Evolutionary conservation across 2,113 vertebrate genomes (phyloP).

Genomic region (Leucoraja erinaceus): DNA sequence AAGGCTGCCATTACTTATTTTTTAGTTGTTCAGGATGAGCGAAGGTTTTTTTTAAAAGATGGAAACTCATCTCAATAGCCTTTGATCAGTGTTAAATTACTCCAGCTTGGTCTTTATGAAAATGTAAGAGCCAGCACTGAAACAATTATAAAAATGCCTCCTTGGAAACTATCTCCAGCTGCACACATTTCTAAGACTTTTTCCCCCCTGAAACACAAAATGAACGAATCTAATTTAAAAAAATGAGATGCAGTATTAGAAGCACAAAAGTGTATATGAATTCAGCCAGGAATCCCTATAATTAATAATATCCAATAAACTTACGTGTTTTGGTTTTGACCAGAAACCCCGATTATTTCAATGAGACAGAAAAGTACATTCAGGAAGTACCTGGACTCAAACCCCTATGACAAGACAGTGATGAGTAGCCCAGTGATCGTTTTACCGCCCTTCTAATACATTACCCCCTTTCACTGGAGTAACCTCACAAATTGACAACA

Average conservation of each 20-base stretch:
- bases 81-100: constrained; percentile 14
- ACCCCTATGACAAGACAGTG: too few relatives aligned
- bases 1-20: background rate
- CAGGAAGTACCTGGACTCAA: too few relatives aligned
- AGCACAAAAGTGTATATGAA: background rate
- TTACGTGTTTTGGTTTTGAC: background rate
- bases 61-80: background rate
- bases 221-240: background rate
- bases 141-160: background rate
- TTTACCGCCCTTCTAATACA: background rate
- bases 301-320: background rate
- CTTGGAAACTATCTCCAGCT: constrained; percentile 3
- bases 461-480: background rate
- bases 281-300: background rate
- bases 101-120: background rate
- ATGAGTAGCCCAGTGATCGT: too few relatives aligned
- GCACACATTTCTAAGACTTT: background rate
- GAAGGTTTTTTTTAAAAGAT: background rate
- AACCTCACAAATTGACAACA: background rate
- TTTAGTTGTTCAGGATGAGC: background rate
- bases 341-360: background rate
- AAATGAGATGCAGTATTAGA: background rate
- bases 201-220: background rate
- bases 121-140: background rate
- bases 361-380: background rate